A percentile compares a stretch with the other conserved stretches of the same genome.
Conservation (phyloP, 2,797 vertebrate species). For the Enteromius unitaeniatus region DNA sequence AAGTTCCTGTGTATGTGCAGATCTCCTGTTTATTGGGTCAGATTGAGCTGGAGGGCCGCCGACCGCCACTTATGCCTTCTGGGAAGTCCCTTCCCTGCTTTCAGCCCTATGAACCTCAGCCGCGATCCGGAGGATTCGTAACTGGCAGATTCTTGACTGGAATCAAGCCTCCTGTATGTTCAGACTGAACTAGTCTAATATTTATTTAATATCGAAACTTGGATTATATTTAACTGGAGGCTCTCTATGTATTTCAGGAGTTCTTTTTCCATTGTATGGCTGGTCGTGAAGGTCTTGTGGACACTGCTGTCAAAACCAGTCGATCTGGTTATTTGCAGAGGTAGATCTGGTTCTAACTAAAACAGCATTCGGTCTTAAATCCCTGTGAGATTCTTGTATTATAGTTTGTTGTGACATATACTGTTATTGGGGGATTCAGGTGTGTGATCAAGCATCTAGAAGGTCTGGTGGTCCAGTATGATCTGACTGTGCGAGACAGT, state of each 20-base stretch:
- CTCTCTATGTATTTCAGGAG: slow-evolving; percentile 78
- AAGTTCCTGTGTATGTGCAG: slow-evolving; percentile 69
- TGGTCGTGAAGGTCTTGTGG: slow-evolving; percentile 95
- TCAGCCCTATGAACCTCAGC: slow-evolving; percentile 90
- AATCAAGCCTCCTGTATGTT: slow-evolving; percentile 90
- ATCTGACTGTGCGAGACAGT: slow-evolving; percentile 94
- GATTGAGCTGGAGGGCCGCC: slow-evolving; percentile 96
- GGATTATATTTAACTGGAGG: not conserved
- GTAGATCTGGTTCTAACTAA: slow-evolving; percentile 67
- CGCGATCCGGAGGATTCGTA: slow-evolving; percentile 92
- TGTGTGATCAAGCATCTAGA: slow-evolving; percentile 97
- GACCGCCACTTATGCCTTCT: slow-evolving; percentile 96
- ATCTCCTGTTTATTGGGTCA: slow-evolving; percentile 97
- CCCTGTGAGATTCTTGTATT: not conserved
- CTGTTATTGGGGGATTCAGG: slow-evolving; percentile 67
- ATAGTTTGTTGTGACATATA: not conserved
- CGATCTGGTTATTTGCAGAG: slow-evolving; percentile 97
- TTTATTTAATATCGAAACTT: not conserved
- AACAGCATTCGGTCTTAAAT: not conserved
- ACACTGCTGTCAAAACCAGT: slow-evolving; percentile 97
- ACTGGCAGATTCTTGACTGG: slow-evolving; percentile 96
- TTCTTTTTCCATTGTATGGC: slow-evolving; percentile 99
- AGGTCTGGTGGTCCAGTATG: slow-evolving; percentile 95
- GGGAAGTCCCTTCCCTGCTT: slow-evolving; percentile 96
- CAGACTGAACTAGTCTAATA: not conserved